Conservation (phyloP, 1,140 invertebrate genomes). For the Lethrus apterus region DNA sequence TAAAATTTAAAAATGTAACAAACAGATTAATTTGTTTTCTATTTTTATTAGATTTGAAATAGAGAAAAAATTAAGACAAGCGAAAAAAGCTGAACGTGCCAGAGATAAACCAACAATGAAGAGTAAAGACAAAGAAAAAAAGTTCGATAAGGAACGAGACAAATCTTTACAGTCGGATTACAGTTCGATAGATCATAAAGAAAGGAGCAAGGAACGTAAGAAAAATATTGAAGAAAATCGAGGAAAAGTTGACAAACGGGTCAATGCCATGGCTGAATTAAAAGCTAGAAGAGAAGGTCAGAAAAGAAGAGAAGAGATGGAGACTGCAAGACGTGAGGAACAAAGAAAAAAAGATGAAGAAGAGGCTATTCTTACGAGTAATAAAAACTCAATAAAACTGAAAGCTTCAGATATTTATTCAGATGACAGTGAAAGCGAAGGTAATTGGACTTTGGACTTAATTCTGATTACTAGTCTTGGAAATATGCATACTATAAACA, state of each 20-base stretch:
- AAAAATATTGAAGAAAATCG: slow-evolving; percentile 84
- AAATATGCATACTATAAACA: too few species aligned
- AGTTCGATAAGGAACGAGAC: slow-evolving; percentile 44
- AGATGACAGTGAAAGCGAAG: slow-evolving; percentile 83
- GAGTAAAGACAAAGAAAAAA: slow-evolving; percentile 54
- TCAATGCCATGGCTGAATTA: slow-evolving; percentile 84
- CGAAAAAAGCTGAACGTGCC: slow-evolving; percentile 72
- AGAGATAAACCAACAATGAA: slow-evolving; percentile 47
- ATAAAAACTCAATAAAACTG: slow-evolving; percentile 53
- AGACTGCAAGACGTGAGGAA: slow-evolving; percentile 45
- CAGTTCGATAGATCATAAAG: slow-evolving; percentile 60
- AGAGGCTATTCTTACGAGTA: slow-evolving; percentile 46
- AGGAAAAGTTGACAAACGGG: slow-evolving; percentile 72
- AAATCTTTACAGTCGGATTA: slow-evolving; percentile 36
- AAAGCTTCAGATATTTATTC: slow-evolving; percentile 95
- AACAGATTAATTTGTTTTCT: too few species aligned
- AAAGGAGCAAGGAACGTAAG: slow-evolving; percentile 80
- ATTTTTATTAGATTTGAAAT: slow-evolving; percentile 88
- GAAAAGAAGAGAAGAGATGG: slow-evolving; percentile 49
- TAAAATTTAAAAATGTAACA: slow-evolving; percentile 30
- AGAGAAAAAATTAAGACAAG: slow-evolving; percentile 84
- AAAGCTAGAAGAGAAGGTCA: slow-evolving; percentile 79
- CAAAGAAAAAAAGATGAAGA: slow-evolving; percentile 56
- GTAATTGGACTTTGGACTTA: slow-evolving; percentile 41
- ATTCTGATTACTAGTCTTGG: too few species aligned